These are phyloP conservation scores for Cephalotes varians DNA, from an alignment of 2,888 invertebrate species.

Conservation along the genomic window DNA sequence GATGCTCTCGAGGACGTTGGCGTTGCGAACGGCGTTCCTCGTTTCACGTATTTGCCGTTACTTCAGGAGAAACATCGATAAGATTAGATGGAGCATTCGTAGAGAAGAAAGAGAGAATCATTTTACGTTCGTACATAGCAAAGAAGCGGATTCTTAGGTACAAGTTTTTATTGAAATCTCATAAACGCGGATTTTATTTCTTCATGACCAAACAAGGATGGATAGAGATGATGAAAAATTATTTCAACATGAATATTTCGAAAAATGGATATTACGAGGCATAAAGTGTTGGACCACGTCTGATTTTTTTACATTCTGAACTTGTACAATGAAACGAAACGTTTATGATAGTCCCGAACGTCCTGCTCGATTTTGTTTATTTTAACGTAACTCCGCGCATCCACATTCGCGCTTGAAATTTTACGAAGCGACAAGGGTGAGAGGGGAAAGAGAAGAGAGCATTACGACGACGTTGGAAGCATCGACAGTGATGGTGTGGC, in stretches of 20 bases:
- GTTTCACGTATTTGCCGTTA: not conserved
- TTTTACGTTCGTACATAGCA: not conserved
- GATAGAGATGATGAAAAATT: not conserved
- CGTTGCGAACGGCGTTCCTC: too few species aligned
- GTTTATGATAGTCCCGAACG: not conserved
- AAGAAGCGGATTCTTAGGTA: not conserved
- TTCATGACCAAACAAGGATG: not conserved
- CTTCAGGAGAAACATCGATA: not conserved
- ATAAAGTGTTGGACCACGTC: not conserved
- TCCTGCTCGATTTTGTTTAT: not conserved
- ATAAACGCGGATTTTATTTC: not conserved
- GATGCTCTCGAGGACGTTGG: too few species aligned
- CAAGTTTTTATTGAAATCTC: not conserved
- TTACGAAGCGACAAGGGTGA: slow-evolving; percentile 6
- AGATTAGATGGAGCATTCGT: too few species aligned
- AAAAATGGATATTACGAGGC: not conserved
- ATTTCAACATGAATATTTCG: not conserved
- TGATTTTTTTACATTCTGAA: not conserved
- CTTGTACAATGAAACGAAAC: not conserved
- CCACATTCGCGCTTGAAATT: not conserved
- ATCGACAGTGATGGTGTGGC: not conserved
- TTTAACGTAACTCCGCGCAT: not conserved
- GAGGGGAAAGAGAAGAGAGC: not conserved
- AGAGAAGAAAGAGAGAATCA: not conserved
- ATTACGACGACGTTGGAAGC: slow-evolving; percentile 8